phyloP scores from a whole-genome alignment of 1,140 invertebrate genomes.

The Heterodera carotae region DNA sequence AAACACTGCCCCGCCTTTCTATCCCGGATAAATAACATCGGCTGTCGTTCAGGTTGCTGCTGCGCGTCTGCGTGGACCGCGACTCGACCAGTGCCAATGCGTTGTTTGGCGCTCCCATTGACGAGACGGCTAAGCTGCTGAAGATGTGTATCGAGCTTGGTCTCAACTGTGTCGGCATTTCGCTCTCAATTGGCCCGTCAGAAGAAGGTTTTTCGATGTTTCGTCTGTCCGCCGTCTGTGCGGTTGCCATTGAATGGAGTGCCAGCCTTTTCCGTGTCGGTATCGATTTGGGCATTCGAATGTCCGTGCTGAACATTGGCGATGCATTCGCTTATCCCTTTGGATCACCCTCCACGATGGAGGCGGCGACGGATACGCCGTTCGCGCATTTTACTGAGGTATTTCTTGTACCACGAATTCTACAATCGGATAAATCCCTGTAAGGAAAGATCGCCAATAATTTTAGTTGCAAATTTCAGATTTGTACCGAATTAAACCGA shows the following conservation, averaged over 20 bases:
- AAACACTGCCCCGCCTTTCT: no score
- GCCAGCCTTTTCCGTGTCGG: conserved; percentile 66
- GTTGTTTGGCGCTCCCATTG: conserved; percentile 75
- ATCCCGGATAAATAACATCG: no score
- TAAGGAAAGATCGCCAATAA: not conserved
- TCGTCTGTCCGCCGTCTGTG: conserved; percentile 66
- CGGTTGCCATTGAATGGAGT: conserved; percentile 66
- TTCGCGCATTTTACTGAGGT: not conserved
- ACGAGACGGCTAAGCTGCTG: conserved; percentile 79
- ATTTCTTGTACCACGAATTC: no score
- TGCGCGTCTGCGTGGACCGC: conserved; percentile 82
- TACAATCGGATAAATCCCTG: no score
- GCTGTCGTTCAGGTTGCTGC: conserved; percentile 70
- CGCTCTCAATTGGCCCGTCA: conserved; percentile 67
- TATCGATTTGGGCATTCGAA: conserved; percentile 64
- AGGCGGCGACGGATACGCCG: not conserved
- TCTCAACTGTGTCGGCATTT: conserved; percentile 76
- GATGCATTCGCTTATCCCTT: conserved; percentile 65
- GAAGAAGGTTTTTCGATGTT: not conserved
- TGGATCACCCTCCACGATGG: not conserved
- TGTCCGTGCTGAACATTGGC: conserved; percentile 68
- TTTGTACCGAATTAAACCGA: conserved; percentile 74
- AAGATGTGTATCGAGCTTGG: conserved; percentile 74
- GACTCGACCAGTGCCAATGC: conserved; percentile 79
- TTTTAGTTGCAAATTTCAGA: conserved; percentile 70